Evolutionary conservation across 23 tunicate species (phyloP).

Genomic region (Clavelina lepadiformis): DNA sequence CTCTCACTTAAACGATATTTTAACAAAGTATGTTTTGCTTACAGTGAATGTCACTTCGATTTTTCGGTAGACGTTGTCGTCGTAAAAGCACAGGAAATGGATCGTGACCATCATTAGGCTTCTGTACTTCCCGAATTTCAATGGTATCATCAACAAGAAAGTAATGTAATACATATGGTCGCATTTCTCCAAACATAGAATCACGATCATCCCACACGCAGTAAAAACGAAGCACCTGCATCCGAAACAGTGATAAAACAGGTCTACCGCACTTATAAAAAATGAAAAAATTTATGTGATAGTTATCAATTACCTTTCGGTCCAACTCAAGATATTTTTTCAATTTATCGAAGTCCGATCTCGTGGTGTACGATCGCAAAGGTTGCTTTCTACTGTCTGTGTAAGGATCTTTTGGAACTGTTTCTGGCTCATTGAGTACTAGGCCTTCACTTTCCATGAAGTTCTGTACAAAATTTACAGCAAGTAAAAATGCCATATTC

Average conservation of each 20-base stretch:
- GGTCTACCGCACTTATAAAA: neutral
- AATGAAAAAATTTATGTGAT: neutral
- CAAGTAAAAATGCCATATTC: no score
- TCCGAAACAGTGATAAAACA: neutral
- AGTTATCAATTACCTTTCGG: constrained; percentile 55
- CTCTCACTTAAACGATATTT: no score
- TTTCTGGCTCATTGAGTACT: constrained; percentile 61
- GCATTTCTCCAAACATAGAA: constrained; percentile 94
- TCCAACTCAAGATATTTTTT: constrained; percentile 79
- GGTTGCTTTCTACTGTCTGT: constrained; percentile 60
- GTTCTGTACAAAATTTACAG: constrained; percentile 31
- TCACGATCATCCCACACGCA: constrained; percentile 99
- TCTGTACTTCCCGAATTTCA: constrained; percentile 92
- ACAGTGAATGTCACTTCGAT: constrained; percentile 68
- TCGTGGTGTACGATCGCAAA: constrained; percentile 60
- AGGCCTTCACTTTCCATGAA: constrained; percentile 91
- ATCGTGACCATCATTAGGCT: constrained; percentile 96
- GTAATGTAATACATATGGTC: constrained; percentile 89
- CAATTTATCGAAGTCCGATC: constrained; percentile 78
- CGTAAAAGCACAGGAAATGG: constrained; percentile 94
- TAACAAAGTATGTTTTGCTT: no score
- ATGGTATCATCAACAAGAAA: constrained; percentile 98
- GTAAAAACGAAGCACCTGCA: constrained; percentile 87
- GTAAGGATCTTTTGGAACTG: constrained; percentile 89
- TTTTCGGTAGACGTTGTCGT: constrained; percentile 84